Evolutionary conservation across 2,797 vertebrate species (phyloP).

Genomic region (Dromococcyx pavoninus): DNA sequence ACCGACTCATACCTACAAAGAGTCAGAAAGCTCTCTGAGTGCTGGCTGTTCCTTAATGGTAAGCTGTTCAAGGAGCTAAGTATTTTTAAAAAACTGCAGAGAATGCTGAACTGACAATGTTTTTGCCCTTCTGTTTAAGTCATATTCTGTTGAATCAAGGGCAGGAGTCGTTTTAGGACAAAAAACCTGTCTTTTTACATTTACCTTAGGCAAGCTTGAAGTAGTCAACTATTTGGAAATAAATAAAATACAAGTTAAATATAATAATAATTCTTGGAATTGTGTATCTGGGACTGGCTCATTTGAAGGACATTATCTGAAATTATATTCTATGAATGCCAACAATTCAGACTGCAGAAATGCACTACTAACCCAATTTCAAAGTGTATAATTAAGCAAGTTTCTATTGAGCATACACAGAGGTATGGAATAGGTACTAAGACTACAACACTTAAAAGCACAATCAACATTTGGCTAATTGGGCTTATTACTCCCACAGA

Average conservation of each 20-base stretch:
- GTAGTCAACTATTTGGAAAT: background rate
- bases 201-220: background rate
- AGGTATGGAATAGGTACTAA: constrained; percentile 44
- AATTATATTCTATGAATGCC: background rate
- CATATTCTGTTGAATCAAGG: background rate
- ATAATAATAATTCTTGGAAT: background rate
- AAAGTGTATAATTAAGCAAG: background rate
- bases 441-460: constrained; percentile 24
- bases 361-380: background rate
- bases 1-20: background rate
- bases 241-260: background rate
- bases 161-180: background rate
- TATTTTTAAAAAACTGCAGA: background rate
- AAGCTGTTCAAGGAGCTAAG: background rate
- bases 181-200: background rate
- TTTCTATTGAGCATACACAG: background rate
- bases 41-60: background rate
- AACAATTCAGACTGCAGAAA: background rate
- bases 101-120: background rate
- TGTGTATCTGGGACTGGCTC: background rate
- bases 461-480: constrained; percentile 51
- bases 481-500: constrained; percentile 40
- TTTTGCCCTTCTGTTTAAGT: background rate
- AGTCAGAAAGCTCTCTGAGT: fast-evolving
- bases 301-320: background rate